phyloP scores from a whole-genome alignment of 2,113 vertebrate species.

The Ceyx cyanopectus region DNA sequence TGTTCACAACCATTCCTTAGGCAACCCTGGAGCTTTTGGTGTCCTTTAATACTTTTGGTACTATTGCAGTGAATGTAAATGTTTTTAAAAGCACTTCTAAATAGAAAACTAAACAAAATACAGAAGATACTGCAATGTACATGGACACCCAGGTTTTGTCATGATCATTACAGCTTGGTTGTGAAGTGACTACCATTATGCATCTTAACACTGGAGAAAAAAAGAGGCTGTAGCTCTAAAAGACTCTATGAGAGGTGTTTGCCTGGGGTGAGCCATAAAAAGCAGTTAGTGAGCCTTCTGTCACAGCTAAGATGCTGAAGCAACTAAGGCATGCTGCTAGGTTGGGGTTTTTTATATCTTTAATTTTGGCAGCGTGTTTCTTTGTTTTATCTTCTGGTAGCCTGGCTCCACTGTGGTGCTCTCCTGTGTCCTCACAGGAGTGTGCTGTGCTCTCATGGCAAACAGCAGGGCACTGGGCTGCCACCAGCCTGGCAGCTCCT shows the following conservation, averaged over 20 bases:
- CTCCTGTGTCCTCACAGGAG: neutral
- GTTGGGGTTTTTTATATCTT: neutral
- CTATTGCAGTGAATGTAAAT: neutral
- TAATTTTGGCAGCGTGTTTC: neutral
- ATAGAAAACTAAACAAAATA: neutral
- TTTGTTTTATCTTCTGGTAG: neutral
- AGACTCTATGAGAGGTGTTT: neutral
- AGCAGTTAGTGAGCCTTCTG: neutral
- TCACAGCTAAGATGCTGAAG: neutral
- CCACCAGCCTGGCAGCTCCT: neutral
- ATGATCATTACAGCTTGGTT: fast-evolving
- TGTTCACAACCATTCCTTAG: neutral
- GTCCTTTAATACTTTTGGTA: neutral
- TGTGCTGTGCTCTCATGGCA: neutral
- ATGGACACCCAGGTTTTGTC: neutral
- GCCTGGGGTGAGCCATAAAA: neutral
- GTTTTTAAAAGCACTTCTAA: neutral
- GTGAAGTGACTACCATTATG: neutral
- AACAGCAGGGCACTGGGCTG: neutral
- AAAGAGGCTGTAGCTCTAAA: neutral
- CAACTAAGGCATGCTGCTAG: neutral
- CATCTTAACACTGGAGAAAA: neutral
- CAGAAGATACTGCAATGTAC: neutral
- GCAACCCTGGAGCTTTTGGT: neutral
- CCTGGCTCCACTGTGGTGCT: neutral